Evolutionary conservation across 2,113 vertebrate genomes (phyloP).

Genomic region (Salminus brasiliensis): DNA sequence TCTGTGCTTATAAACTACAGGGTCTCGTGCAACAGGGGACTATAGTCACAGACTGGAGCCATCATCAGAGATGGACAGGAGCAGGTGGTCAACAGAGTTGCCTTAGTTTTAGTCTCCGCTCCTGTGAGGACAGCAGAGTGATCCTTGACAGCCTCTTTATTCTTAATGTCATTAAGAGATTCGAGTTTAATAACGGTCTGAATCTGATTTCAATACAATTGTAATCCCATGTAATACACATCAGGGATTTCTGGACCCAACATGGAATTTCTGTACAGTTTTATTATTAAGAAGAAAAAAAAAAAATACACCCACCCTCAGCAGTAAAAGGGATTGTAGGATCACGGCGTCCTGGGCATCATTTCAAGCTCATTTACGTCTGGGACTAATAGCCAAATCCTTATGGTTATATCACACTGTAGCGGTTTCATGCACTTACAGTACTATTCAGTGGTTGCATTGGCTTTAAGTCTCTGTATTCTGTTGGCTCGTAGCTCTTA

Average conservation of each 20-base stretch:
- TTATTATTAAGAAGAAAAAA: not conserved
- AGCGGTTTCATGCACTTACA: constrained; percentile 37
- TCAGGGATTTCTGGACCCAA: not conserved
- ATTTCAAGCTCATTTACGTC: constrained; percentile 31
- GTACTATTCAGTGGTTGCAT: constrained; percentile 26
- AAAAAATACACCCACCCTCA: not conserved
- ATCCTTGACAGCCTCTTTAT: constrained; percentile 27
- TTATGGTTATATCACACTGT: constrained; percentile 14
- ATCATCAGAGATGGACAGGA: constrained; percentile 17
- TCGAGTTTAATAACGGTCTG: not conserved
- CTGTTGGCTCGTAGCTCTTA: constrained; percentile 32
- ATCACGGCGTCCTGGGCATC: constrained; percentile 16
- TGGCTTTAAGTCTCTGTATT: not conserved
- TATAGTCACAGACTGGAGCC: constrained; percentile 30
- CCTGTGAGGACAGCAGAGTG: not conserved
- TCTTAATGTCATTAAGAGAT: constrained; percentile 11
- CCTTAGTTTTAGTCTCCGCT: constrained; percentile 11
- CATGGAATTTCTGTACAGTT: constrained; percentile 25
- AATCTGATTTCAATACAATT: constrained; percentile 17
- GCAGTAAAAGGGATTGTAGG: constrained; percentile 2
- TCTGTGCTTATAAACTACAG: constrained; percentile 54
- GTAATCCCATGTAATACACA: constrained; percentile 22
- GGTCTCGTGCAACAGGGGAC: constrained; percentile 26
- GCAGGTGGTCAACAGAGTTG: too few relatives aligned
- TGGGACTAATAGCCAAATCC: constrained; percentile 28